Percentiles rank a stretch among this genome's conserved stretches.
phyloP scores from a whole-genome alignment of 1,140 invertebrate species.

The Melanaphis sacchari region DNA sequence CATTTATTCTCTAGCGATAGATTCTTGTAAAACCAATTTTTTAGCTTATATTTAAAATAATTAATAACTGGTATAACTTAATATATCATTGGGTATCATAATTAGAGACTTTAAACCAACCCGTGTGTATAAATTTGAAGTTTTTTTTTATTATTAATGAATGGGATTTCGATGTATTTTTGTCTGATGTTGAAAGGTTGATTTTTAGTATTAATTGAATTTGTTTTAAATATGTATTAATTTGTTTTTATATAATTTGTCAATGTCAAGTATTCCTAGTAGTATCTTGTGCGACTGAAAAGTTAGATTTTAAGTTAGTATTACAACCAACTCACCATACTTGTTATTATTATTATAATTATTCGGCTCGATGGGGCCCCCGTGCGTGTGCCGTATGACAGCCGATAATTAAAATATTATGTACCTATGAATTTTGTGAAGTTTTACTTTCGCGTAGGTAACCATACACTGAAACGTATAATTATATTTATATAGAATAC shows the following conservation, averaged over 20 bases:
- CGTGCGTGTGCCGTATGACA: not conserved
- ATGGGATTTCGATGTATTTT: not conserved
- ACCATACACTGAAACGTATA: not conserved
- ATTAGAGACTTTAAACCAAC: not conserved
- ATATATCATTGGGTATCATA: not conserved
- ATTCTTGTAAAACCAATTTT: not conserved
- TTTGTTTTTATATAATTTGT: not conserved
- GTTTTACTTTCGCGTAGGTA: not conserved
- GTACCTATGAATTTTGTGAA: not conserved
- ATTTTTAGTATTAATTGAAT: not conserved
- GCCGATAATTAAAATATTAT: slow-evolving; percentile 1
- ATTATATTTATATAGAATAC: not conserved
- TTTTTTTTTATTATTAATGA: not conserved
- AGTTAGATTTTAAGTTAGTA: not conserved
- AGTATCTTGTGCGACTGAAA: not conserved
- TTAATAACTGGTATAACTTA: not conserved
- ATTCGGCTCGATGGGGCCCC: not conserved
- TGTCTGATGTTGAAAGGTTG: not conserved
- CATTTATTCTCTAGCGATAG: no score
- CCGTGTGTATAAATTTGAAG: not conserved
- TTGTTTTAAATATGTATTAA: not conserved
- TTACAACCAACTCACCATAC: not conserved
- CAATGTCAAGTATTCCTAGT: not conserved
- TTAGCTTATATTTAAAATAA: not conserved
- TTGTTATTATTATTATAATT: not conserved